Evolutionary conservation across 2,888 invertebrate species (phyloP).

Genomic region (Cheiracanthium punctorium): DNA sequence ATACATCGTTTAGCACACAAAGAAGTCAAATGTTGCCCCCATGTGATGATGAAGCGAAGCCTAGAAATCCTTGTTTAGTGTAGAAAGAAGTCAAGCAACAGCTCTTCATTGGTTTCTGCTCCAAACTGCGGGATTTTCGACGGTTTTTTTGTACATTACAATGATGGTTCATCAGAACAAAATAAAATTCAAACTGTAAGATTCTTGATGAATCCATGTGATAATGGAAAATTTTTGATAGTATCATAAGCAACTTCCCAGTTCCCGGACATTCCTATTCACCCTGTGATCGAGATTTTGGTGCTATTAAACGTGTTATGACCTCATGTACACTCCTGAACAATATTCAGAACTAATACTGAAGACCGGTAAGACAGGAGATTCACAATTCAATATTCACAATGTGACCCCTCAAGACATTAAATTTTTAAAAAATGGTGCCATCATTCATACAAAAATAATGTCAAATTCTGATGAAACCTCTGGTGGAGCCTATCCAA

Average conservation of each 20-base stretch:
- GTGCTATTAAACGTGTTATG: not conserved
- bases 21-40: not conserved
- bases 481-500: slow-evolving; percentile 2
- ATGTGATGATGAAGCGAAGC: slow-evolving; percentile 2
- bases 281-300: not conserved
- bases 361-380: not conserved
- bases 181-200: not conserved
- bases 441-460: not conserved
- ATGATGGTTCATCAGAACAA: not conserved
- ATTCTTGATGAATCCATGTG: not conserved
- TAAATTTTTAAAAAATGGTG: not conserved
- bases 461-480: not conserved
- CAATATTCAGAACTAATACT: not conserved
- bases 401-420: slow-evolving; percentile 7
- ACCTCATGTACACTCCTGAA: slow-evolving; percentile 4
- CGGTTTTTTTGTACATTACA: not conserved
- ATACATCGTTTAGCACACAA: not conserved
- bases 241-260: not conserved
- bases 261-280: not conserved
- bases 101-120: not conserved
- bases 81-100: not conserved
- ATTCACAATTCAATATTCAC: not conserved
- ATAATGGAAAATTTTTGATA: slow-evolving; percentile 2
- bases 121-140: not conserved
- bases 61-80: no score